Evolutionary conservation across 1,140 invertebrate species (phyloP).

Genomic region (Phymastichus coffea): DNA sequence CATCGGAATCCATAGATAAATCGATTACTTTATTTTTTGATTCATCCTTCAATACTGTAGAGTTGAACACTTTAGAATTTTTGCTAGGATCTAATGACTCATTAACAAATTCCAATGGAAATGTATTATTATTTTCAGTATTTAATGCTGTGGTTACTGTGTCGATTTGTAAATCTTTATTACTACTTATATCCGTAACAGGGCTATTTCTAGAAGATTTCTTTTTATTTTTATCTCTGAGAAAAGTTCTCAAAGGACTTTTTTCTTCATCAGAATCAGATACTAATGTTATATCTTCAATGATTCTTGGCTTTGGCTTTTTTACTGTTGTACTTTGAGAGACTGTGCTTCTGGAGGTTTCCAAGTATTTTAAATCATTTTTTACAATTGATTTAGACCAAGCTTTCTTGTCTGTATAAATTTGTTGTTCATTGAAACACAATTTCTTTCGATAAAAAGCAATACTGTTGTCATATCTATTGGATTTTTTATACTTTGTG

Average conservation of each 20-base stretch:
- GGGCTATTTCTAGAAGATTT: too few species aligned
- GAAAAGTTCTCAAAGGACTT: too few species aligned
- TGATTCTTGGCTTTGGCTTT: not conserved
- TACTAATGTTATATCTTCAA: conserved; percentile 19
- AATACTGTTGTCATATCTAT: conserved; percentile 43
- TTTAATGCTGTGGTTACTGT: not conserved
- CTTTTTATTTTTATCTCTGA: too few species aligned
- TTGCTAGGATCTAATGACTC: not conserved
- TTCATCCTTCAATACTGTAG: not conserved
- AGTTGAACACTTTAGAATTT: not conserved
- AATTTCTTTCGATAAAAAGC: not conserved
- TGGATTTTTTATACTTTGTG: conserved; percentile 42
- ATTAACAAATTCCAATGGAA: not conserved
- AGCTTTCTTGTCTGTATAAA: not conserved
- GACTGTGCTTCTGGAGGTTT: too few species aligned
- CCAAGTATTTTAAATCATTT: too few species aligned
- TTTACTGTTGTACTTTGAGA: not conserved
- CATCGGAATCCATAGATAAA: conserved; percentile 13
- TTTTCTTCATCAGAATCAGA: conserved; percentile 21
- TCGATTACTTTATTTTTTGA: conserved; percentile 5
- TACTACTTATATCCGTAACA: too few species aligned
- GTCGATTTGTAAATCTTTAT: too few species aligned
- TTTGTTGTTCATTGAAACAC: not conserved
- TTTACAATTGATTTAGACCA: too few species aligned
- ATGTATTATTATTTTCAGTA: conserved; percentile 1